phyloP scores from a whole-genome alignment of 2,797 vertebrate genomes.

The Chelmon rostratus region DNA sequence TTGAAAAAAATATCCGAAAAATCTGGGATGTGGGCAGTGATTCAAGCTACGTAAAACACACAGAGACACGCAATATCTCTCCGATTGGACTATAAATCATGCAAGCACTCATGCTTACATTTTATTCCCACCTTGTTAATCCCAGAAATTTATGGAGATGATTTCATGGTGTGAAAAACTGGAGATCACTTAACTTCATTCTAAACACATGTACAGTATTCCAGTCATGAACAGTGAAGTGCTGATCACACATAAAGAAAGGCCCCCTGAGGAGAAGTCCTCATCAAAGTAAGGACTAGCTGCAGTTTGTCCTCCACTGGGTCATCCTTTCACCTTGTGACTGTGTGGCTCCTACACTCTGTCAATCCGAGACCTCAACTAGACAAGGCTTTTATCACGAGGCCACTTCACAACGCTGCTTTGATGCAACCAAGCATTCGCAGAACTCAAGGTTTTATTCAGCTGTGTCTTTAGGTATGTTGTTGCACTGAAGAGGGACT shows the following conservation, averaged over 20 bases:
- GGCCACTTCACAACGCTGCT: background rate
- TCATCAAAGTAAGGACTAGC: constrained; percentile 21
- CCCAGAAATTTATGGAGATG: background rate
- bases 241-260: constrained; percentile 28
- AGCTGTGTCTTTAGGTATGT: background rate
- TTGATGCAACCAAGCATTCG: background rate
- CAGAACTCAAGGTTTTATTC: background rate
- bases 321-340: constrained; percentile 21
- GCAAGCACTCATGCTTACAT: background rate
- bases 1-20: background rate
- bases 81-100: background rate
- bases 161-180: background rate
- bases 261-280: constrained; percentile 19
- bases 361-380: constrained; percentile 13
- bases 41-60: background rate
- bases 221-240: constrained; percentile 5
- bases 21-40: background rate
- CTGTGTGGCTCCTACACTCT: background rate
- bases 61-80: background rate
- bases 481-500: background rate
- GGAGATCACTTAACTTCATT: background rate
- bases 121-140: background rate
- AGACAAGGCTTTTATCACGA: constrained; percentile 17
- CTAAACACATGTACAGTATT: background rate
- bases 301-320: constrained; percentile 31